Evolutionary conservation across 2,797 vertebrate species (phyloP), one percentile per base, ranked within the genome.

Genomic region (Onychomys leucogaster): DNA sequence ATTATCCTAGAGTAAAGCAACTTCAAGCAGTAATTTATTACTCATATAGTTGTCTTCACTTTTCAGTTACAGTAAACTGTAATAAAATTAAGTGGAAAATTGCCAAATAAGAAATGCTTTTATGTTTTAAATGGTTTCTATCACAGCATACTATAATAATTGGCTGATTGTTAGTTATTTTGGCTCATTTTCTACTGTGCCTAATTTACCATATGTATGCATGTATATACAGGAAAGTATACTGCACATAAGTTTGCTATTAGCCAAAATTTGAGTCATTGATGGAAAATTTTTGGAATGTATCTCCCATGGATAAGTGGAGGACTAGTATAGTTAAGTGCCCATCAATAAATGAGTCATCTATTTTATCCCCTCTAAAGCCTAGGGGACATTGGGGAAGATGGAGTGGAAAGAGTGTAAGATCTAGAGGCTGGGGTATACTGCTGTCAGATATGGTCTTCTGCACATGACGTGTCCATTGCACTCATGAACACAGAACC

Each of bases 11-110:
- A 80, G 59, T 55, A 80, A 80, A 92, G 23, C 37, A 92, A 34
- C 7, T 85, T 96, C 73, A 88, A 90, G 69, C 41, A 81, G 43
- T 57, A 55, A 82, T 57, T n/a, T 52, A 82, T 88, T 80, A 61
- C 27, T 87, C 59, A 76, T 69, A 59, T 43, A 85, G 57, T 49
- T 69, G 9, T 71, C 19, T 46, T 90, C 23, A 69, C 4, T 59
- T 90, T 94, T 77, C n/a, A 65, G 61, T 77, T 90, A 65, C 10
- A 76, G 14, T n/a, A 37, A 85, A 46, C 37, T 90, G 29, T 25
- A 63, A 23, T 59, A 69, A 71, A 59, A 78, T 59, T 59, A 67
- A 85, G 46, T 59, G 11, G 49, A 78, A 69, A 85, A 69, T 29
- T 69, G 6, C 7, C 23, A 78, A 85, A 49, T 78, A 67, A 85